Conservation (phyloP, 2,888 invertebrate genomes). For the Cryptus armator region DNA sequence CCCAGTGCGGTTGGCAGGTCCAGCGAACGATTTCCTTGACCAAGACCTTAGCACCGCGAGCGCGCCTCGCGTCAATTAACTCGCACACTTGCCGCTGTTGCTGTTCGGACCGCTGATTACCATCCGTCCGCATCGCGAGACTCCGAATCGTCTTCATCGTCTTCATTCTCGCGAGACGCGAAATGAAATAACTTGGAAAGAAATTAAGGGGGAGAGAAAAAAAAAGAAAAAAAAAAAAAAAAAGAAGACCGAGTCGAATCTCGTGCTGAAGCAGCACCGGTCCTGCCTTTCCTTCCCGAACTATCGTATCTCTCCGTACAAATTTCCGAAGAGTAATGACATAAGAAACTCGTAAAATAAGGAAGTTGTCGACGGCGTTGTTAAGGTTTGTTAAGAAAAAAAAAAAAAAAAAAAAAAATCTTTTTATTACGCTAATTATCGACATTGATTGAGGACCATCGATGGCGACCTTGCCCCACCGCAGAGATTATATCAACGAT, state of each 20-base stretch:
- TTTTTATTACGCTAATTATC: constrained; percentile 38
- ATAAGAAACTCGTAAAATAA: constrained; percentile 14
- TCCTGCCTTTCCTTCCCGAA: not conserved
- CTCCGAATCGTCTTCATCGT: not conserved
- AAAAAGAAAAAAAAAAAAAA: not conserved
- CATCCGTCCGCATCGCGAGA: constrained; percentile 14
- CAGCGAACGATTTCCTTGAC: constrained; percentile 62
- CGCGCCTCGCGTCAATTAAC: constrained; percentile 56
- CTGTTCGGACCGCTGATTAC: constrained; percentile 13
- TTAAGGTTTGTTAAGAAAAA: constrained; percentile 10
- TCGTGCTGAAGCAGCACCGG: not conserved
- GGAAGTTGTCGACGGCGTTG: constrained; percentile 21
- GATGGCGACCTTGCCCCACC: constrained; percentile 31
- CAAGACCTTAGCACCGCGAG: constrained; percentile 59
- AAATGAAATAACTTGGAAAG: constrained; percentile 14
- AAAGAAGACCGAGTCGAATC: constrained; percentile 4
- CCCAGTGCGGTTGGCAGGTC: constrained; percentile 44
- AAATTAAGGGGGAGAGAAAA: constrained; percentile 4
- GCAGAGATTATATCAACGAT: not conserved
- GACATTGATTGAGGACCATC: constrained; percentile 22
- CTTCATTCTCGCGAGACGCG: not conserved
- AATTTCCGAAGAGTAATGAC: constrained; percentile 30
- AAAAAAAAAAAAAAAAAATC: too few species aligned
- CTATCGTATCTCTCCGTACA: not conserved
- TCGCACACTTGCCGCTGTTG: constrained; percentile 4